A percentile compares a stretch with the other conserved stretches of the same genome.
These are phyloP conservation scores for Plemyria rubiginata DNA, from an alignment of 2,888 invertebrate genomes.

Conservation along the genomic window DNA sequence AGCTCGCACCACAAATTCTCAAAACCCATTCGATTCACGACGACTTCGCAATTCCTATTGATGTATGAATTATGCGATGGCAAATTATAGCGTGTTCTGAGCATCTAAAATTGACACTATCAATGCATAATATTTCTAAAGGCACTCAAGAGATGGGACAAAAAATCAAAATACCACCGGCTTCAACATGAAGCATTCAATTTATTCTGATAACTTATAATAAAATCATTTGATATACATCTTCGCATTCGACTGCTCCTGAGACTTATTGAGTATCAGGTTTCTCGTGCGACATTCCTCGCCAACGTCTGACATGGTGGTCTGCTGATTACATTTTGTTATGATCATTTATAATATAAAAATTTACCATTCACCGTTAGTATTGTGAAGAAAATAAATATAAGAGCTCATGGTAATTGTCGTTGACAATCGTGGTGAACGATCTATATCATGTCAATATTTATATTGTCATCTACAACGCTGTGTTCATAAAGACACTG, in stretches of 20 bases:
- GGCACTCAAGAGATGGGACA: constrained; percentile 48
- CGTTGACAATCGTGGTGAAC: constrained; percentile 41
- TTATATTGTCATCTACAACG: constrained; percentile 54
- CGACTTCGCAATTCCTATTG: constrained; percentile 67
- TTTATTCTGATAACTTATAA: constrained; percentile 50
- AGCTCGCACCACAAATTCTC: constrained; percentile 67
- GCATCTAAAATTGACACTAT: constrained; percentile 48
- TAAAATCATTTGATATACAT: constrained; percentile 52
- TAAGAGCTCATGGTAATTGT: constrained; percentile 28
- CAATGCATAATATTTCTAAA: constrained; percentile 50
- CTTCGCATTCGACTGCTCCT: constrained; percentile 53
- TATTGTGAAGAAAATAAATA: not conserved
- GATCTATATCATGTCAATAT: constrained; percentile 61
- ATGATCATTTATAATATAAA: constrained; percentile 20
- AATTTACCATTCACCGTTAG: not conserved
- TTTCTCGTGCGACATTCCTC: constrained; percentile 65
- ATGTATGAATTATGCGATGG: constrained; percentile 70
- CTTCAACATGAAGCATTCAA: constrained; percentile 54
- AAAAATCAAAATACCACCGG: constrained; percentile 47
- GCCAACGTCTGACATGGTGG: constrained; percentile 59
- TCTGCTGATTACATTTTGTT: constrained; percentile 40
- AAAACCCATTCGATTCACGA: constrained; percentile 65
- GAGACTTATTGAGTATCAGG: constrained; percentile 54
- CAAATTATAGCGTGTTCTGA: constrained; percentile 50
- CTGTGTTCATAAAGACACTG: constrained; percentile 57